phyloP scores from a whole-genome alignment of 1,140 invertebrate species.

The Megathymus violae region DNA sequence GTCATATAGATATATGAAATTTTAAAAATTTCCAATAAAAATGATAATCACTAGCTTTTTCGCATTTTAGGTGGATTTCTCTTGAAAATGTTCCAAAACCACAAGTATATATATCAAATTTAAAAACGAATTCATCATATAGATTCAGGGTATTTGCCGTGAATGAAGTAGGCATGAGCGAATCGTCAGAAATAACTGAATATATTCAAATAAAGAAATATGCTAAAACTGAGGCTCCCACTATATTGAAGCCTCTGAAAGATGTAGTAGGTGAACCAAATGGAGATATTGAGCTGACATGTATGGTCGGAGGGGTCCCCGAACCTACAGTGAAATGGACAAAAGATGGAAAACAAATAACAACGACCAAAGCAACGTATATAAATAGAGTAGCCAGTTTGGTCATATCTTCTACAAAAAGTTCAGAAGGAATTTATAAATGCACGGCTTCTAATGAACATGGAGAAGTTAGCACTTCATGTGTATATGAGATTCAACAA shows the following conservation, averaged over 20 bases:
- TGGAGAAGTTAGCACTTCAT: slow-evolving; percentile 89
- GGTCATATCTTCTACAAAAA: slow-evolving; percentile 86
- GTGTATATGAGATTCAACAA: slow-evolving; percentile 87
- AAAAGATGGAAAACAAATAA: slow-evolving; percentile 85
- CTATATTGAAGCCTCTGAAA: slow-evolving; percentile 86
- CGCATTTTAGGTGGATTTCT: slow-evolving; percentile 86
- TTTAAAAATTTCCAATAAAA: too few species aligned
- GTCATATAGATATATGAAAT: too few species aligned
- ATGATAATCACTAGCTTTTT: too few species aligned
- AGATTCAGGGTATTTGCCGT: slow-evolving; percentile 90
- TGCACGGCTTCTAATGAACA: slow-evolving; percentile 89
- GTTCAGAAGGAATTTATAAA: slow-evolving; percentile 88
- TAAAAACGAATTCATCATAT: slow-evolving; percentile 89
- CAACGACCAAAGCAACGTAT: slow-evolving; percentile 85
- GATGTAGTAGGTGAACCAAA: slow-evolving; percentile 84
- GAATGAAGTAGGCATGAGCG: slow-evolving; percentile 89
- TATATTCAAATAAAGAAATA: slow-evolving; percentile 85
- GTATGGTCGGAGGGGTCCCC: slow-evolving; percentile 92
- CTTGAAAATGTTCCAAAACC: slow-evolving; percentile 87
- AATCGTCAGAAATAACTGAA: slow-evolving; percentile 84
- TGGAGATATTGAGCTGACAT: slow-evolving; percentile 87
- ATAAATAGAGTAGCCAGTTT: slow-evolving; percentile 90
- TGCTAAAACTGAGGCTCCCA: slow-evolving; percentile 83
- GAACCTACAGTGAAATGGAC: slow-evolving; percentile 93
- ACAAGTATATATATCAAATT: slow-evolving; percentile 86